These are phyloP conservation scores for Dysmachus trigonus DNA, from an alignment of 2,888 invertebrate genomes.

Conservation along the genomic window DNA sequence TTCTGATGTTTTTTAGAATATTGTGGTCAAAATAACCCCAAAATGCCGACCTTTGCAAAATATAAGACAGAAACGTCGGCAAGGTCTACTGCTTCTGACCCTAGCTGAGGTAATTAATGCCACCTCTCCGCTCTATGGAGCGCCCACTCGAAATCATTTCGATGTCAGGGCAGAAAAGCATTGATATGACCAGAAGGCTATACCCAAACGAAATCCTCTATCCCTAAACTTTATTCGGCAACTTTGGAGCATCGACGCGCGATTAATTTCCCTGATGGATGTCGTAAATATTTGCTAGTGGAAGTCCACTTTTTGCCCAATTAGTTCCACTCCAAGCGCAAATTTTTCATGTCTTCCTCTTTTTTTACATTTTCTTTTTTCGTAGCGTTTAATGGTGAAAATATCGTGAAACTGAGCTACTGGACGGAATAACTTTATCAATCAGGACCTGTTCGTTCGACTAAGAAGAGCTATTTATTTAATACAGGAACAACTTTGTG, in stretches of 20 bases:
- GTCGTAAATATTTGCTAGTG: slow-evolving; percentile 27
- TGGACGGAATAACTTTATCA: slow-evolving; percentile 11
- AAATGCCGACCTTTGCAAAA: neutral
- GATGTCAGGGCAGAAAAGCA: neutral
- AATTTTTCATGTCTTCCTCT: neutral
- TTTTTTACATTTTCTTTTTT: neutral
- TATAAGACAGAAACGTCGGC: neutral
- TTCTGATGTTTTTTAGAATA: neutral
- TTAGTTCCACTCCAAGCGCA: slow-evolving; percentile 14
- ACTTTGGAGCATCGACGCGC: slow-evolving; percentile 21
- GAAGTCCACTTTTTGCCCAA: slow-evolving; percentile 22
- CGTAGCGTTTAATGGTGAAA: neutral
- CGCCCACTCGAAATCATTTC: neutral
- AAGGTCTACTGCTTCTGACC: neutral
- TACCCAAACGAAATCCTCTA: neutral
- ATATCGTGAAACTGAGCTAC: neutral
- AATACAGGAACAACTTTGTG: neutral
- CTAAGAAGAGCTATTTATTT: slow-evolving; percentile 12
- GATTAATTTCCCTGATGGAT: slow-evolving; percentile 31
- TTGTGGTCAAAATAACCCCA: slow-evolving; percentile 15
- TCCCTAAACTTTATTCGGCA: neutral
- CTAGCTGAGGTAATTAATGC: neutral
- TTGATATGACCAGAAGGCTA: neutral
- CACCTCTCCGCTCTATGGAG: neutral
- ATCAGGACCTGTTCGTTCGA: neutral